Base-by-base conservation (phyloP, 2,797 vertebrate species). In the Meriones psammophilus region DNA sequence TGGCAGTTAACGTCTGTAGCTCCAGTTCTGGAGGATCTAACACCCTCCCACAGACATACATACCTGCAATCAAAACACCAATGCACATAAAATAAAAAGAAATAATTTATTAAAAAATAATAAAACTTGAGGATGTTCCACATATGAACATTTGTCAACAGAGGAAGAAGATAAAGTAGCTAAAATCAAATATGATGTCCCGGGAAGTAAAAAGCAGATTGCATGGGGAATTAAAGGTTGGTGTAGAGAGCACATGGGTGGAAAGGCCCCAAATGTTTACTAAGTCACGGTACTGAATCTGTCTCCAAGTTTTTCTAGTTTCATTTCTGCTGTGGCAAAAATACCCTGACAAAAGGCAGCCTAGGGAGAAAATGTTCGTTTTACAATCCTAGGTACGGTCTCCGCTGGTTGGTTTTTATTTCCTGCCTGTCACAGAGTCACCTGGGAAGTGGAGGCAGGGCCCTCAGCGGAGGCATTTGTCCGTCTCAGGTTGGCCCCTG, bases 211-310 rank as follows among this genome's bases (percentile, higher is more conserved):
- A 71, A 86, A 7, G n/a, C 1, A 46, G 54, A 62, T 78, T 89
- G 62, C n/a, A 64, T n/a, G 58, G 46, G 60, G 91, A 94, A 58
- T 54, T 89, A 86, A 85, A 22, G 85, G 7, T 18, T 77, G 8
- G 13, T 88, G 0, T 39, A 28, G 60, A 71, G 36, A 88, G 12
- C 1, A 10, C 26, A 73, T 28, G 66, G 74, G 26, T 22, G n/a
- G 6, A 33, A 78, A 66, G 3, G 24, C 30, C 83, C 87, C 42
- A 94, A n/a, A 64, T 20, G 17, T 26, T 95, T 85, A 58, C 36
- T 66, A 86, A 79, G 85, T 91, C 91, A 60, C 60, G 33, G 8
- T 71, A 13, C 22, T 68, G 84, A 73, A 68, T 86, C 71, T 95
- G 36, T 22, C 24, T 62, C 79, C 39, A 39, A 62, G 42, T n/a